Percentiles rank a stretch among this genome's conserved stretches.
These are phyloP conservation scores for Bucorvus abyssinicus DNA, from an alignment of 2,797 vertebrate genomes.

Conservation along the genomic window DNA sequence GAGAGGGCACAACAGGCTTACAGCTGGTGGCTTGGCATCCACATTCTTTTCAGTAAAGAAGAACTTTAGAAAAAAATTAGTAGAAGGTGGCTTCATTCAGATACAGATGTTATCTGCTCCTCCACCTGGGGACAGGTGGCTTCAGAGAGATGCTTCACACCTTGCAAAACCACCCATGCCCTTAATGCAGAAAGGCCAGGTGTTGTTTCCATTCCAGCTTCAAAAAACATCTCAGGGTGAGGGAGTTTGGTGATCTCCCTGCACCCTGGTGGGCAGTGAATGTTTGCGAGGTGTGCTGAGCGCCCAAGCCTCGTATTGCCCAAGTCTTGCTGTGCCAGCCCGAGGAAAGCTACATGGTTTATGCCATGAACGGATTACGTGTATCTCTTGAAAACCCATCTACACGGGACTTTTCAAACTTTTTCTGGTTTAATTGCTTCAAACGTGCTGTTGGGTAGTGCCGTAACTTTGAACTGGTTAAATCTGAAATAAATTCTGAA, in stretches of 20 bases:
- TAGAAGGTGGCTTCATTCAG: background rate
- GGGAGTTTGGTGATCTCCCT: background rate
- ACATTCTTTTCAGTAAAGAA: background rate
- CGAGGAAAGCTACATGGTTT: accelerated
- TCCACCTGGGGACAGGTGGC: background rate
- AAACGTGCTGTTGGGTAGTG: background rate
- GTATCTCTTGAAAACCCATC: background rate
- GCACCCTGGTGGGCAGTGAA: accelerated
- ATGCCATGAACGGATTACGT: background rate
- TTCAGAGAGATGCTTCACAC: background rate
- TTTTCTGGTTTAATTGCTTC: background rate
- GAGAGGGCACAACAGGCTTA: background rate
- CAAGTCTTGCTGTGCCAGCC: background rate
- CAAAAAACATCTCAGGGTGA: accelerated
- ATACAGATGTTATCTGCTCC: background rate
- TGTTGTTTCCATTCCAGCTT: accelerated
- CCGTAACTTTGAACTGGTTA: background rate
- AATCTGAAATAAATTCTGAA: background rate
- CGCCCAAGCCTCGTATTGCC: background rate
- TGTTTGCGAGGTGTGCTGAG: accelerated
- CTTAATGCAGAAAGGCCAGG: background rate
- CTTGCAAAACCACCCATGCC: background rate
- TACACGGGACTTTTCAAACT: background rate
- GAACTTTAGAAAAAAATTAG: background rate
- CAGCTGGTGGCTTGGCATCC: background rate